Conservation (phyloP, 2,797 vertebrate species). For the Taenioides sp. region DNA sequence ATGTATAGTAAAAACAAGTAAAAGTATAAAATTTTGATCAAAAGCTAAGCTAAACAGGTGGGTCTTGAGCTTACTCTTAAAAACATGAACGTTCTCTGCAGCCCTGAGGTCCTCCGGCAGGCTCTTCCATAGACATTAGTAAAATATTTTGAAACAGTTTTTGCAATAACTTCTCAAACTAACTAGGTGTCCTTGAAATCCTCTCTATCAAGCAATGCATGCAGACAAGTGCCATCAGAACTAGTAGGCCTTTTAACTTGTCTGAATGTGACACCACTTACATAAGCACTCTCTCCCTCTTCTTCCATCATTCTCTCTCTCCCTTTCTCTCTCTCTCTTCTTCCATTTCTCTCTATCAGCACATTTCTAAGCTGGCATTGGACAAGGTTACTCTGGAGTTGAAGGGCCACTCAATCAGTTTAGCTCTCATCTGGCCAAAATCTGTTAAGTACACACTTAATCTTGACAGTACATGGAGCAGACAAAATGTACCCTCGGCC, state of each 20-base stretch:
- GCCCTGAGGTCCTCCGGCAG: no score
- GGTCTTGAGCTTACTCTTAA: no score
- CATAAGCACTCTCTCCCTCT: slow-evolving; percentile 42
- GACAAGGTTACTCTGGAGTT: slow-evolving; percentile 55
- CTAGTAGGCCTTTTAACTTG: slow-evolving; percentile 40
- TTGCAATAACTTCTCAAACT: neutral
- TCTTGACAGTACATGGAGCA: slow-evolving; percentile 42
- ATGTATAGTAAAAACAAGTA: no score
- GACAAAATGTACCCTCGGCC: slow-evolving; percentile 11
- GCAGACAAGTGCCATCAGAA: slow-evolving; percentile 16
- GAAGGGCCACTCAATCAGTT: slow-evolving; percentile 60
- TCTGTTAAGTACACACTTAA: slow-evolving; percentile 57
- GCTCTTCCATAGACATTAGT: neutral
- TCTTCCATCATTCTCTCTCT: slow-evolving; percentile 1
- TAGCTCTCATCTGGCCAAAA: slow-evolving; percentile 57
- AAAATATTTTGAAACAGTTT: neutral
- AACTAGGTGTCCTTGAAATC: slow-evolving; percentile 1
- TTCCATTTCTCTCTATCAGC: neutral
- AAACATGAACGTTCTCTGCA: no score
- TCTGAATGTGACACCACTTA: slow-evolving; percentile 60
- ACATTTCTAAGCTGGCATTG: slow-evolving; percentile 44
- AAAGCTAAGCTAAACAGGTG: no score
- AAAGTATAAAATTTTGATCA: no score
- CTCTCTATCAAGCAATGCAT: slow-evolving; percentile 3
- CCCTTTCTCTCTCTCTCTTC: neutral